Evolutionary conservation across 1,140 invertebrate genomes (phyloP).

Genomic region (Sitobion miscanthi): DNA sequence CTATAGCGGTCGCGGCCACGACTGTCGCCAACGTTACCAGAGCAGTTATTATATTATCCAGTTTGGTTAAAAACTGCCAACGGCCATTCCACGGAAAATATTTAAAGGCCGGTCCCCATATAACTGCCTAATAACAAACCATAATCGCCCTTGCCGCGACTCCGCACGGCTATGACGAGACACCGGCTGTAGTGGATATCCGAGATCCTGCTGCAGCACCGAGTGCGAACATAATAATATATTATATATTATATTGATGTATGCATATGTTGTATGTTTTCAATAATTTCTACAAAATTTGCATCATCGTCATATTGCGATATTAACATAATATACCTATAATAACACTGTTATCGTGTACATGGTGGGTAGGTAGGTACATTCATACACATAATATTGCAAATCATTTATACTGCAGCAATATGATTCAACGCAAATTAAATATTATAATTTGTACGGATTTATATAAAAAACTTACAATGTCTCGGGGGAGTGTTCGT

Average conservation of each 20-base stretch:
- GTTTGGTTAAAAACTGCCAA: neutral
- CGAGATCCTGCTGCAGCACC: too few species aligned
- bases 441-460: neutral
- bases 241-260: neutral
- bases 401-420: too few species aligned
- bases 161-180: neutral
- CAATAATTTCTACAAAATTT: neutral
- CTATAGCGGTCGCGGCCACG: neutral
- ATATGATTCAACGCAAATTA: neutral
- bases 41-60: constrained; percentile 17
- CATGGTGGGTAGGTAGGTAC: neutral
- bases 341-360: neutral
- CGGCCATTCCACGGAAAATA: neutral
- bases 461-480: neutral
- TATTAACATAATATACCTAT: too few species aligned
- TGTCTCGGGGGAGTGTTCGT: neutral
- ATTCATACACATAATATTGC: neutral
- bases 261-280: neutral
- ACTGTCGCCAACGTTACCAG: neutral
- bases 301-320: neutral
- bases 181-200: too few species aligned
- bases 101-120: neutral
- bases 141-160: neutral
- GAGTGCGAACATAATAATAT: neutral
- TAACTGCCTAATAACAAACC: too few species aligned